phyloP scores from a whole-genome alignment of 2,113 vertebrate species.

The Tapirus terrestris region DNA sequence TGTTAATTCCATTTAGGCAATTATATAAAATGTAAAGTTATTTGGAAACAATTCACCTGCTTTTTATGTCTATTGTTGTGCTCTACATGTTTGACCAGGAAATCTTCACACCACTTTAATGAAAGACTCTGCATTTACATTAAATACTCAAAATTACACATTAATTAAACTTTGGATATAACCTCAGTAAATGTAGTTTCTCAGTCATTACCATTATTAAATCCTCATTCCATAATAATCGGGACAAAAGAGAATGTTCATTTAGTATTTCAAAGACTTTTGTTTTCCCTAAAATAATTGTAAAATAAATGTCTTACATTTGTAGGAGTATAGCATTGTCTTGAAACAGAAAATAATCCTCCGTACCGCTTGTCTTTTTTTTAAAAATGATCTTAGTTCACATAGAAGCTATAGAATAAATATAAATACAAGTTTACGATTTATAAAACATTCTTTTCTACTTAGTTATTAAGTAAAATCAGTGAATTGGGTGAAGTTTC shows the following conservation, averaged over 20 bases:
- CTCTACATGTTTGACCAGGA: neutral
- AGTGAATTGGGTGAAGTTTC: slow-evolving; percentile 3
- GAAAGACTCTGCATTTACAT: neutral
- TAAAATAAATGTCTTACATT: neutral
- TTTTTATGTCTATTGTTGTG: neutral
- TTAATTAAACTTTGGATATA: neutral
- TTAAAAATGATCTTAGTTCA: neutral
- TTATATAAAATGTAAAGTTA: neutral
- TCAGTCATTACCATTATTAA: neutral
- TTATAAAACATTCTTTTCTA: neutral
- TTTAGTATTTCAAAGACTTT: neutral
- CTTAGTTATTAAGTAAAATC: slow-evolving; percentile 41
- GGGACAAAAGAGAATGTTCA: neutral
- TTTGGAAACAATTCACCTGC: neutral
- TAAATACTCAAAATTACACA: neutral
- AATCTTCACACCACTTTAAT: neutral
- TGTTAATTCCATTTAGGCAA: neutral
- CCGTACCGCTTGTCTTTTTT: neutral
- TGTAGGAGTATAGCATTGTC: neutral
- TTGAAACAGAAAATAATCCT: neutral
- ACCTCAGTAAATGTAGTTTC: neutral
- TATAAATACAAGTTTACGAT: neutral
- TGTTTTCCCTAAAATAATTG: neutral
- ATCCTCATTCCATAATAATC: neutral
- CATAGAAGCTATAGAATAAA: neutral